Base-by-base conservation (phyloP, 1,140 invertebrate species). In the Brachionus manjavacas region DNA sequence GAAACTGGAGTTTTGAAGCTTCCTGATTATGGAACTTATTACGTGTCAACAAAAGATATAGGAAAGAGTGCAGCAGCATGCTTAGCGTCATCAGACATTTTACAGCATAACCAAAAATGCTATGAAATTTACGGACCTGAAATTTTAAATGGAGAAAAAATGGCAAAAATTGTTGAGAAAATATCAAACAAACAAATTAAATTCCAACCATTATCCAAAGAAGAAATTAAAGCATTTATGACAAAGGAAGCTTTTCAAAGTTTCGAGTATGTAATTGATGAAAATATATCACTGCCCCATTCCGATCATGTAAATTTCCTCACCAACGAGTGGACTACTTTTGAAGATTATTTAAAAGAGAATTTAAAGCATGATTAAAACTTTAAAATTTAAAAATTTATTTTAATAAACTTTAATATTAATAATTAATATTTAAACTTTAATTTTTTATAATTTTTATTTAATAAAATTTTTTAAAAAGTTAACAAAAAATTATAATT, bases 51-150 rank as follows among this genome's bases (percentile, higher is more conserved):
- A 39, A 39, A 46, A 39, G 70, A 74, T 46, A 74, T 74, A 16
- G 70, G 70, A 41, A 20, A 31, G 23, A 46, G 31, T 74, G 70
- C 70, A 25, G 70, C 70, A 25, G 70, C 41, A 20, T 74, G 70
- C 23, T 39, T 74, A 46, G 70, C 70, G 16, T 16, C 16, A 16
- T 14, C 23, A 68, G 16, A 39, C 16, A 31, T 41, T 25, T 4
- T 16, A 25, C 16, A 31, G 16, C 70, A 74, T 74, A 39, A 46
- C 16, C 70, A 74, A 74, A 74, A 74, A 46, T 64, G 4, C 4
- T 74, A 74, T 46, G 70, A 74, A 46, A 74, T 74, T 20, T 25
- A 46, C 70, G 70, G 70, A 39, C 70, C 70, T 20, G 41, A 46
- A 16, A 39, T 20, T 20, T 46, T 25, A 4, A 74, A 8, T 74